Base-by-base conservation (phyloP, 2,888 invertebrate genomes). In the Sinhomidia bicolor region DNA sequence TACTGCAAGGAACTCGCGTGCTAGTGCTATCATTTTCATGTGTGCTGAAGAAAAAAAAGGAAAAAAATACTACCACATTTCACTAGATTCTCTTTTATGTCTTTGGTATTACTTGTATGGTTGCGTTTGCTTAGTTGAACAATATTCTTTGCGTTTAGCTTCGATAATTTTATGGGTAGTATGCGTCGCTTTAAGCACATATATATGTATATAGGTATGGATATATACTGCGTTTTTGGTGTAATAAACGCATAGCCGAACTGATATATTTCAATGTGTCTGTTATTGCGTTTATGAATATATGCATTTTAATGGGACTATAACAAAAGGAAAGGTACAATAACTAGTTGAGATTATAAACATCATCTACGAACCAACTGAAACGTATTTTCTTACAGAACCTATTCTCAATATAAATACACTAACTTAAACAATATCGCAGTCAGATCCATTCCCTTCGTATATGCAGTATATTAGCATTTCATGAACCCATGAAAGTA, bases 141-240 rank as follows among this genome's bases (percentile, higher is more conserved):
- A 5, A 10, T 26, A 44, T 71, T 71, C 36, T n/a, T 14, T 36
- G 32, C 36, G 36, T 79, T 79, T 36, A 32, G 78, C 57, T 79
- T 79, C 78, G 32, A 57, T 79, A 79, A 79, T 57, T 54, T 79
- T 57, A 54, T 57, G 57, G 17, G 32, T 6, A 36, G 9, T n/a
- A 57, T 17, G 57, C 57, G 20, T 20, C 17, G 57, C 57, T 57
- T 57, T 1, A 71, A n/a, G n/a, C n/a, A n/a, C n/a, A n/a, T n/a
- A n/a, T n/a, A n/a, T n/a, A n/a, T n/a, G n/a, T n/a, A n/a, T n/a
- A n/a, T n/a, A n/a, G n/a, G n/a, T n/a, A 41, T 17, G 20, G 14
- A 71, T 41, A 44, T 6, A 32, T 36, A 17, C 71, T 9, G 51
- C 3, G 3, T 51, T 3, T 3, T 51, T 51, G 51, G 10, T 20